Conservation (phyloP, 2,113 vertebrate species). For the Sapajus apella region DNA sequence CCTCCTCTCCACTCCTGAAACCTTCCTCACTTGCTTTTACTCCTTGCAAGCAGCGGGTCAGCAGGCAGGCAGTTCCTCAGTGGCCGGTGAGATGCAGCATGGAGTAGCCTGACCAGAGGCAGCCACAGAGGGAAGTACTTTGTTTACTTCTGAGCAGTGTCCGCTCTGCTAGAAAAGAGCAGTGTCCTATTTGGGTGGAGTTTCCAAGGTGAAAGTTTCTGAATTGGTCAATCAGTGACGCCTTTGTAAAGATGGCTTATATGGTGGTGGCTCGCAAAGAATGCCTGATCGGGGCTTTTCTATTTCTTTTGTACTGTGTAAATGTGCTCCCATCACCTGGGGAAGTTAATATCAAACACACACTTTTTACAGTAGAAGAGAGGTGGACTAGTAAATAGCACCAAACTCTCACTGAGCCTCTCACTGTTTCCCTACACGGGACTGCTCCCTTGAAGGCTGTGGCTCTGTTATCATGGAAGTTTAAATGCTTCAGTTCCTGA, state of each 20-base stretch:
- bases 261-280: background rate
- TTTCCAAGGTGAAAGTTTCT: constrained; percentile 63
- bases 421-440: background rate
- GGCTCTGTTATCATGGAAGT: fast-evolving
- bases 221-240: background rate
- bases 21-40: background rate
- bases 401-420: background rate
- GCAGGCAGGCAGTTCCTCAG: constrained; percentile 1
- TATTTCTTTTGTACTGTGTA: background rate
- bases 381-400: background rate
- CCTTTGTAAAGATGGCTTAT: background rate
- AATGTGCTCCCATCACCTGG: background rate
- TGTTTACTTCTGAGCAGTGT: background rate
- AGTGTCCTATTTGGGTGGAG: constrained; percentile 34
- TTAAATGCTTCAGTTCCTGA: background rate
- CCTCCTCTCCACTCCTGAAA: background rate
- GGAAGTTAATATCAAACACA: background rate
- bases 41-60: background rate
- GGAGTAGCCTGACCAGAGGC: background rate
- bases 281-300: background rate
- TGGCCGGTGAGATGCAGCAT: background rate
- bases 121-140: constrained; percentile 42
- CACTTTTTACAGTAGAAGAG: background rate
- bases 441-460: fast-evolving
- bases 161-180: background rate